A percentile compares a stretch with the other conserved stretches of the same genome.
Evolutionary conservation across 2,888 invertebrate genomes (phyloP).

Genomic region (Brachyptera risi): DNA sequence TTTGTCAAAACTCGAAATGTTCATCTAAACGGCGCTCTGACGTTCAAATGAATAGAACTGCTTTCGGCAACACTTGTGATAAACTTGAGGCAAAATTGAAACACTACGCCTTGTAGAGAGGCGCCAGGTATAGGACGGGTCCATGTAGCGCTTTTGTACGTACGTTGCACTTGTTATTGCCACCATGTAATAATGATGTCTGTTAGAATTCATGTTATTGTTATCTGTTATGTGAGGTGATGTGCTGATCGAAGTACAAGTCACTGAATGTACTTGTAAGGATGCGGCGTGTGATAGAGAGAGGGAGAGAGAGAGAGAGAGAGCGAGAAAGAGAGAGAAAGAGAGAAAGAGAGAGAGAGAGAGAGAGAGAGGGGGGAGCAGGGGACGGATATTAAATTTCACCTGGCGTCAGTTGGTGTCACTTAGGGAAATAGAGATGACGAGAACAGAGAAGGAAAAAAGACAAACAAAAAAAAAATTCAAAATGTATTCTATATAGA

Average conservation of each 20-base stretch:
- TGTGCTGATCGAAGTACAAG: background rate
- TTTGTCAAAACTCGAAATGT: slow-evolving; percentile 33
- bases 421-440: slow-evolving; percentile 18
- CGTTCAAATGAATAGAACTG: slow-evolving; percentile 20
- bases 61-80: slow-evolving; percentile 13
- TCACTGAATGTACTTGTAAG: background rate
- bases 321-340: background rate
- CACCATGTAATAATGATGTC: too few relatives aligned
- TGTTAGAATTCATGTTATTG: too few relatives aligned
- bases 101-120: too few relatives aligned
- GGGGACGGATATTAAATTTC: slow-evolving; percentile 46
- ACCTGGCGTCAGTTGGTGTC: slow-evolving; percentile 45
- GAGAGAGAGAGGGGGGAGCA: slow-evolving; percentile 32
- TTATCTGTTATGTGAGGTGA: background rate
- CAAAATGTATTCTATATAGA: background rate
- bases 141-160: too few relatives aligned
- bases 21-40: slow-evolving; percentile 25
- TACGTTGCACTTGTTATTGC: too few relatives aligned
- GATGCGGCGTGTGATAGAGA: too few relatives aligned
- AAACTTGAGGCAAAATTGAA: slow-evolving; percentile 5
- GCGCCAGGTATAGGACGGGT: too few relatives aligned
- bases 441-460: slow-evolving; percentile 1
- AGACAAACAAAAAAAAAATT: slow-evolving; percentile 8
- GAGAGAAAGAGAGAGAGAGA: background rate
- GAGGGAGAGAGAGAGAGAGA: background rate